Base-by-base conservation (phyloP, 2,888 invertebrate genomes). In the Hylaea fasciaria region DNA sequence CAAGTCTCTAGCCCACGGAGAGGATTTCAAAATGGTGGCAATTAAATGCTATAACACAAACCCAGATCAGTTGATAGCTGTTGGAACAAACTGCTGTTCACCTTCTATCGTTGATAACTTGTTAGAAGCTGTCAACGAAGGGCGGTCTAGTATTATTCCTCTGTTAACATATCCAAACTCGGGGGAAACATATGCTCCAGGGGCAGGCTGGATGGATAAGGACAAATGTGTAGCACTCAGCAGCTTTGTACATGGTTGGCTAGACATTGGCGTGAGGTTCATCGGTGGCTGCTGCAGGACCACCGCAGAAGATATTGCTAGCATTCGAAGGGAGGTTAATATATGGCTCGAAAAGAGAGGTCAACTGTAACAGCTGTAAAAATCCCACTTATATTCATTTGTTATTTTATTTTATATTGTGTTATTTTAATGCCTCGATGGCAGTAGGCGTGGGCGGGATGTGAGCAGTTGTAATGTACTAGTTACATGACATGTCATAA, bases 251-350 rank as follows among this genome's bases (percentile, higher is more conserved):
- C 89, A 93, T 0, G 94, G 94, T 62, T 98, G 98, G 98, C 80
- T 96, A 22, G 93, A 95, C 58, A 78, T 95, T 9, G 98, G 98
- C 0, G 96, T 96, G 0, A 93, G 92, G 60, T 97, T 95, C 79
- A 93, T 98, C 48, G 98, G 98, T 13, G 98, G 98, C 0, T 99
- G 98, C 78, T 99, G 98, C 85, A 93, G 97, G 70, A 96, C 97
- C 0, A 95, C 95, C 68, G 95, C 96, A 0, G 91, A 94, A 4
- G 97, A 98, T 79, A 95, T 98, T 51, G 87, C 90, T 17, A 92
- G 93, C 51, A 96, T 97, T 61, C 70, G 72, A 22, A 66, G 63
- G 16, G 69, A 83, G 71, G 83, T 85, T 1, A 55, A 77, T 47
- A 67, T 62, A 28, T 87, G 86, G 85, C 52, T 73, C 52, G 62